Evolutionary conservation across 2,888 invertebrate species (phyloP).

Genomic region (Trachelus iudaicus): DNA sequence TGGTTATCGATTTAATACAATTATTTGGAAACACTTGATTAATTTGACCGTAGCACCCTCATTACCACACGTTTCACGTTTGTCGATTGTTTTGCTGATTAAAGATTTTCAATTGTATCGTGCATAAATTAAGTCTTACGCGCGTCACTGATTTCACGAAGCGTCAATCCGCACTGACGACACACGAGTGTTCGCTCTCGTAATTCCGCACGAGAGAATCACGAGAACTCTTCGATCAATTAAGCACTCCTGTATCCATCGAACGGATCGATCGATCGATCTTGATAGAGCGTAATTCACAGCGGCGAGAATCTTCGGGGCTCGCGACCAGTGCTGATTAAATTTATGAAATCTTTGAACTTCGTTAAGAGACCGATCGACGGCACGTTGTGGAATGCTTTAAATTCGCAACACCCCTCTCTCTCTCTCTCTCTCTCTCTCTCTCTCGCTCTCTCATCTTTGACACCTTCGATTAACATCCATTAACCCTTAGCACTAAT

Average conservation of each 20-base stretch:
- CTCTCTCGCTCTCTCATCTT: background rate
- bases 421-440: background rate
- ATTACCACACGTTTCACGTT: background rate
- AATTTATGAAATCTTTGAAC: background rate
- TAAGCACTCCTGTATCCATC: background rate
- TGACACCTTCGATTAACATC: conserved; percentile 21
- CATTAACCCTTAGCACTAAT: conserved; percentile 12
- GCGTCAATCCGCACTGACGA: background rate
- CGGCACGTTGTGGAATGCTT: background rate
- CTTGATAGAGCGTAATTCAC: background rate
- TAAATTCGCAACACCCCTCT: conserved; percentile 1
- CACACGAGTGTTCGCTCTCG: background rate
- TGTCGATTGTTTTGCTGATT: background rate
- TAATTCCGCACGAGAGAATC: background rate
- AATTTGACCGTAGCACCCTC: background rate
- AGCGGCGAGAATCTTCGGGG: background rate
- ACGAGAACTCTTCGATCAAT: background rate
- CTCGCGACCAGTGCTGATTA: background rate
- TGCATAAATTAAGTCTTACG: background rate
- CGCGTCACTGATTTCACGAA: background rate
- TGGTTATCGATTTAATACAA: background rate
- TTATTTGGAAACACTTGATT: background rate
- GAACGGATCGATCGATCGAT: background rate
- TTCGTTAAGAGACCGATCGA: background rate
- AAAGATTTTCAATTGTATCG: background rate